Evolutionary conservation across 2,113 vertebrate species (phyloP).

Genomic region (Equus przewalskii): DNA sequence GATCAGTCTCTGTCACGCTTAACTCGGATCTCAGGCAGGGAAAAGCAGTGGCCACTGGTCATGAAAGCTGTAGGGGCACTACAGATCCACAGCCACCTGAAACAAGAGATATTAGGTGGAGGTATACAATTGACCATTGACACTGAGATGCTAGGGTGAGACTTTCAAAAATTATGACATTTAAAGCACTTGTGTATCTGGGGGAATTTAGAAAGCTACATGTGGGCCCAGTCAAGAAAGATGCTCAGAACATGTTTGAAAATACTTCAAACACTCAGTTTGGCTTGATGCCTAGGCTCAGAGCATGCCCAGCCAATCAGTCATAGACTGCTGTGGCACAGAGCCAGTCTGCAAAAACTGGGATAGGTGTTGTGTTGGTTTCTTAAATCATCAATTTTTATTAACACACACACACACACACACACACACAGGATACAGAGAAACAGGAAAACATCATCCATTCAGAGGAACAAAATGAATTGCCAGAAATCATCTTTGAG

Average conservation of each 20-base stretch:
- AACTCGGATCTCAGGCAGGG: not conserved
- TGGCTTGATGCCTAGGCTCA: not conserved
- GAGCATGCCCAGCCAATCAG: not conserved
- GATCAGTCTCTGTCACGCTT: not conserved
- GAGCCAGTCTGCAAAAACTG: not conserved
- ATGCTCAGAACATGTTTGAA: not conserved
- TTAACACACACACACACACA: not conserved
- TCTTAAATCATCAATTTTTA: not conserved
- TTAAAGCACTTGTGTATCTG: not conserved
- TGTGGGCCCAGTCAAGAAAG: not conserved
- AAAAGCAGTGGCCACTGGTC: not conserved
- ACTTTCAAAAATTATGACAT: not conserved
- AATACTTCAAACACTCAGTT: not conserved
- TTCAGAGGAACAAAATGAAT: too few relatives aligned
- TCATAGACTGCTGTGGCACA: not conserved
- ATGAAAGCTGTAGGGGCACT: not conserved
- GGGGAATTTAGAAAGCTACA: not conserved
- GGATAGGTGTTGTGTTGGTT: not conserved
- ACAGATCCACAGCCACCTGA: not conserved
- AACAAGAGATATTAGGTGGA: not conserved
- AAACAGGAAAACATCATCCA: too few relatives aligned
- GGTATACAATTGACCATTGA: not conserved
- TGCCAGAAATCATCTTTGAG: too few relatives aligned
- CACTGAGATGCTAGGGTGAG: not conserved
- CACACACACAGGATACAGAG: not conserved